Conservation (phyloP, 2,113 vertebrate genomes). For the Pachycephala philippinensis region DNA sequence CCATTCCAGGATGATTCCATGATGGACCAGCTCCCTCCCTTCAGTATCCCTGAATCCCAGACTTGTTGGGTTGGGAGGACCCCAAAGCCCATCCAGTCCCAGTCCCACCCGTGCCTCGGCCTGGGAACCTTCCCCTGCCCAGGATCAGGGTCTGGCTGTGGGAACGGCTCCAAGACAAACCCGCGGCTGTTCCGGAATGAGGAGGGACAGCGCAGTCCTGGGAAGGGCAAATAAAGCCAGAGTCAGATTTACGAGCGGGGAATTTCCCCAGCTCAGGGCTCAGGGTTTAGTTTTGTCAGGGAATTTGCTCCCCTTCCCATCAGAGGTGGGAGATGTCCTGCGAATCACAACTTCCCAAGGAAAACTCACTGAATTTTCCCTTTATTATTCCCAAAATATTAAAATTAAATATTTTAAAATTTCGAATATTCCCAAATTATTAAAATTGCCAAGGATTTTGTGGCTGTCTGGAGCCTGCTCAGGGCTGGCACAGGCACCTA, state of each 20-base stretch:
- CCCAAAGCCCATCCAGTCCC: fast-evolving
- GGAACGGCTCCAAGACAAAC: neutral
- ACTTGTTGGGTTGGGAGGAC: fast-evolving
- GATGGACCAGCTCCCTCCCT: neutral
- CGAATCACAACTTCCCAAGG: fast-evolving
- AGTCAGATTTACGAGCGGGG: neutral
- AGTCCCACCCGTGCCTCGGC: fast-evolving
- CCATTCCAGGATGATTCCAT: neutral
- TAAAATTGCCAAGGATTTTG: too few species aligned
- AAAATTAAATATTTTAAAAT: too few species aligned
- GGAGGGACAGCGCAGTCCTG: neutral
- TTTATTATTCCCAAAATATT: neutral
- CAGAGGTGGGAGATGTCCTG: neutral
- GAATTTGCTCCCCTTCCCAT: neutral
- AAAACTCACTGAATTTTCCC: neutral
- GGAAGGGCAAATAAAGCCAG: neutral
- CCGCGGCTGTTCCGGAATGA: neutral
- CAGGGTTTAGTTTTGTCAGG: fast-evolving
- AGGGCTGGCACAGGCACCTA: too few species aligned
- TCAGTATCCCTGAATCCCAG: neutral
- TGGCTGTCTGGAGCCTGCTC: neutral
- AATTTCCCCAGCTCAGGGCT: neutral
- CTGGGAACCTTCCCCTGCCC: neutral
- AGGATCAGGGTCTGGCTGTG: fast-evolving
- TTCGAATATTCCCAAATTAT: too few species aligned